Evolutionary conservation across 2,888 invertebrate genomes (phyloP).

Genomic region (Mellilla xanthometata): DNA sequence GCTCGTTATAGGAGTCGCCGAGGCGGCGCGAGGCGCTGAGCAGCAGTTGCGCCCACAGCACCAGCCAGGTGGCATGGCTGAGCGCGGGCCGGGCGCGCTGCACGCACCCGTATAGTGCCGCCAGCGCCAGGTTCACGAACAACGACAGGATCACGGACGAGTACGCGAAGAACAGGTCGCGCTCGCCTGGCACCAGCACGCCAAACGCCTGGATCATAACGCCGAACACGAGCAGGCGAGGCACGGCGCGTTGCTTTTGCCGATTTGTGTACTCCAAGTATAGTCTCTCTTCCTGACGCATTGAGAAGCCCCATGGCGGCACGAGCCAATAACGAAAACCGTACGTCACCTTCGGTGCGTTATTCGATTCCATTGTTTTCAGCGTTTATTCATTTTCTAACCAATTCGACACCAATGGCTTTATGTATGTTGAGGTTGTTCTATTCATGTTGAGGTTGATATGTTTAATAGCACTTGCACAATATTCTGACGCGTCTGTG

Average conservation of each 20-base stretch:
- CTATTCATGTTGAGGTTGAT: conserved; percentile 18
- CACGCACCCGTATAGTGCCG: conserved; percentile 47
- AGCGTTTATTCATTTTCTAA: conserved; percentile 13
- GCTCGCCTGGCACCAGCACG: conserved; percentile 66
- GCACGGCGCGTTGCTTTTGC: conserved; percentile 66
- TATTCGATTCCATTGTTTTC: conserved; percentile 30
- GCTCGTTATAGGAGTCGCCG: conserved; percentile 80
- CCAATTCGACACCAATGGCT: conserved; percentile 7
- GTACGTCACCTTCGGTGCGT: conserved; percentile 44
- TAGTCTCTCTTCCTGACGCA: conserved; percentile 63
- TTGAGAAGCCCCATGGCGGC: conserved; percentile 68
- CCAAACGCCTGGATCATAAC: conserved; percentile 61
- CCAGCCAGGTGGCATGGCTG: conserved; percentile 86
- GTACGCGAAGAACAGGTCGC: conserved; percentile 58
- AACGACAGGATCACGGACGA: conserved; percentile 47
- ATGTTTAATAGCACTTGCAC: conserved; percentile 22
- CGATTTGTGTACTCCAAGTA: conserved; percentile 66
- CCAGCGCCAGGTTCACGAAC: conserved; percentile 48
- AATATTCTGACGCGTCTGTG: conserved; percentile 3
- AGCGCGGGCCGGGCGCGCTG: conserved; percentile 74
- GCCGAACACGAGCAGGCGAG: conserved; percentile 61
- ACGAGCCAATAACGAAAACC: conserved; percentile 51
- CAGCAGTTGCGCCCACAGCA: conserved; percentile 74
- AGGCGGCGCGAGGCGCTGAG: conserved; percentile 71
- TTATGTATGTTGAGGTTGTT: conserved; percentile 4